phyloP scores from a whole-genome alignment of 2,888 invertebrate species.

The Pedicia rivosa region DNA sequence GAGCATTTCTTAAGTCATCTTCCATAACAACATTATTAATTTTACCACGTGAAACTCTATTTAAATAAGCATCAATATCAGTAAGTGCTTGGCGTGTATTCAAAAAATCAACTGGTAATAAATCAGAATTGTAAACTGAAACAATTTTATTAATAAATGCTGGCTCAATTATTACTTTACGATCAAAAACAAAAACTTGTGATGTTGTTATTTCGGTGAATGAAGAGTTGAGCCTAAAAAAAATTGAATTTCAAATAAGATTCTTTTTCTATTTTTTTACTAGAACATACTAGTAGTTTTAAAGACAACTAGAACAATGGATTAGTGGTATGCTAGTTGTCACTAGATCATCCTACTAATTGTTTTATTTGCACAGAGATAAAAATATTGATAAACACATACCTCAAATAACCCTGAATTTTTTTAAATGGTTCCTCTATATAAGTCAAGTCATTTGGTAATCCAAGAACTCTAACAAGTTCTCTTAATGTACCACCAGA shows the following conservation, averaged over 20 bases:
- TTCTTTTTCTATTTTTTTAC: no score
- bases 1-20: constrained; percentile 33
- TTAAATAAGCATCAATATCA: constrained; percentile 51
- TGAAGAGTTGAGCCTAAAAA: constrained; percentile 21
- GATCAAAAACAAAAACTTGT: constrained; percentile 33
- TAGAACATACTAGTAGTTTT: no score
- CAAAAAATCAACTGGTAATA: constrained; percentile 38
- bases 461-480: constrained; percentile 29
- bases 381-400: constrained; percentile 2
- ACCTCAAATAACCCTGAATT: constrained; percentile 14
- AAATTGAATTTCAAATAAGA: no score
- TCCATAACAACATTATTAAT: constrained; percentile 46
- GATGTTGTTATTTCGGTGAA: constrained; percentile 31
- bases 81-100: constrained; percentile 34
- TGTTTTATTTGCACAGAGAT: no score
- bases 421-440: constrained; percentile 15
- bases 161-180: constrained; percentile 18
- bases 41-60: constrained; percentile 45
- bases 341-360: no score
- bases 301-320: no score
- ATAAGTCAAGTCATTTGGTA: constrained; percentile 14
- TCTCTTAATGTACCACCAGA: constrained; percentile 34
- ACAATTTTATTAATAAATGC: constrained; percentile 20
- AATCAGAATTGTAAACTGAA: constrained; percentile 34
- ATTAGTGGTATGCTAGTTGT: no score